phyloP scores from a whole-genome alignment of 2,113 vertebrate species.

The Ctenodactylus gundi region DNA sequence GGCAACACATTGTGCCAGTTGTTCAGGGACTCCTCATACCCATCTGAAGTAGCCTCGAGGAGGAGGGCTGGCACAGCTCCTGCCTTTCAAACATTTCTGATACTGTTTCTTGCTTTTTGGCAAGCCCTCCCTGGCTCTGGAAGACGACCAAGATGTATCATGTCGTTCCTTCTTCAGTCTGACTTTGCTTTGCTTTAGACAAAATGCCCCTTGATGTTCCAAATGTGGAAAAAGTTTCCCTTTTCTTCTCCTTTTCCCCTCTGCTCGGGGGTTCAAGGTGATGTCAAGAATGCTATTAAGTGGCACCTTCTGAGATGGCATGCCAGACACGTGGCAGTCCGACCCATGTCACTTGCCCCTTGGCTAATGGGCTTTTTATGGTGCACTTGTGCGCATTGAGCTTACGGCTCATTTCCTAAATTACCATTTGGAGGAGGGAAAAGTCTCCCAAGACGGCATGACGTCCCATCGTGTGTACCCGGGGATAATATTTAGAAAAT shows the following conservation, averaged over 20 bases:
- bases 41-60: conserved; percentile 79
- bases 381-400: conserved; percentile 34
- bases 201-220: conserved; percentile 78
- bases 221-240: background rate
- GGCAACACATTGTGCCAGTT: conserved; percentile 83
- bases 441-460: conserved; percentile 53
- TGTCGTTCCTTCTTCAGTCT: conserved; percentile 66
- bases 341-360: conserved; percentile 81
- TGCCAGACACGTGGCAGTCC: conserved; percentile 75
- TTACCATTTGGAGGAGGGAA: conserved; percentile 60
- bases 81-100: conserved; percentile 85
- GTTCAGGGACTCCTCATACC: conserved; percentile 75
- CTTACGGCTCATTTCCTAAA: conserved; percentile 70
- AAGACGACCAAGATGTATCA: conserved; percentile 83
- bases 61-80: conserved; percentile 78
- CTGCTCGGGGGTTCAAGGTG: conserved; percentile 68
- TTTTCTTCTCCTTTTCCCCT: conserved; percentile 69
- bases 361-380: conserved; percentile 84
- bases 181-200: conserved; percentile 77
- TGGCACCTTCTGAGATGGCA: conserved; percentile 76
- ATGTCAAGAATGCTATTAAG: conserved; percentile 77
- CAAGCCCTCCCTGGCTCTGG: conserved; percentile 78
- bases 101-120: conserved; percentile 85
- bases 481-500: conserved; percentile 65
- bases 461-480: conserved; percentile 71